Percentiles rank a stretch among this genome's conserved stretches.
phyloP scores from a whole-genome alignment of 2,797 vertebrate genomes.

The Spondyliosoma cantharus region DNA sequence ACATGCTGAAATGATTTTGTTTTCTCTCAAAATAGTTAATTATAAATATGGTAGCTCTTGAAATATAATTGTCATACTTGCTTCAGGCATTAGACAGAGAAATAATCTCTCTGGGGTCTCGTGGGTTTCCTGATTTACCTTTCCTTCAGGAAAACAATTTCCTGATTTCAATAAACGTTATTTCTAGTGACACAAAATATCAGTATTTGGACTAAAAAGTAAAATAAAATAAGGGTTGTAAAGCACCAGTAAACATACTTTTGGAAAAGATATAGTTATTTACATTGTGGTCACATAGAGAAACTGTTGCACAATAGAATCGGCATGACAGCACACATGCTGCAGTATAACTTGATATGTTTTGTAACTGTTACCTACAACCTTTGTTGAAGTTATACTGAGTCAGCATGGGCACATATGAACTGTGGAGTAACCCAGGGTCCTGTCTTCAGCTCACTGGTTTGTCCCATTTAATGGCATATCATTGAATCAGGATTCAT shows the following conservation, averaged over 20 bases:
- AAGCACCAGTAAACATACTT: not conserved
- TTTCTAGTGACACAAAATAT: not conserved
- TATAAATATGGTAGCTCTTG: conserved; percentile 53
- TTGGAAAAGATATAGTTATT: not conserved
- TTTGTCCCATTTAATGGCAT: not conserved
- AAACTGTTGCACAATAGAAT: not conserved
- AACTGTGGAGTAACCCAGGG: conserved; percentile 10
- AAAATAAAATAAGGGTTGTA: not conserved
- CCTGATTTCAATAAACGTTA: conserved; percentile 11
- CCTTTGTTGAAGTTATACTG: not conserved
- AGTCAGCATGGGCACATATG: not conserved
- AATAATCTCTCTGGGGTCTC: conserved; percentile 4
- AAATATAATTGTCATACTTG: conserved; percentile 22
- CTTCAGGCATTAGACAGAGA: conserved; percentile 3
- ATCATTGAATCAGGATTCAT: conserved; percentile 18
- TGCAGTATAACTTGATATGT: not conserved
- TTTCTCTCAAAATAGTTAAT: conserved; percentile 68
- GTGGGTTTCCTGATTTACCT: conserved; percentile 8
- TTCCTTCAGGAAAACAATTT: conserved; percentile 22
- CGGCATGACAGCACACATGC: not conserved
- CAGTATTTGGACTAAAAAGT: conserved; percentile 1
- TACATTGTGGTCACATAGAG: not conserved
- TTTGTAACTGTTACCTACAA: not conserved
- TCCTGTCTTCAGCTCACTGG: not conserved
- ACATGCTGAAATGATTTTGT: conserved; percentile 60